Evolutionary conservation across 2,113 vertebrate species (phyloP), one percentile per base, ranked within the genome.

Genomic region (Haemorhous mexicanus): DNA sequence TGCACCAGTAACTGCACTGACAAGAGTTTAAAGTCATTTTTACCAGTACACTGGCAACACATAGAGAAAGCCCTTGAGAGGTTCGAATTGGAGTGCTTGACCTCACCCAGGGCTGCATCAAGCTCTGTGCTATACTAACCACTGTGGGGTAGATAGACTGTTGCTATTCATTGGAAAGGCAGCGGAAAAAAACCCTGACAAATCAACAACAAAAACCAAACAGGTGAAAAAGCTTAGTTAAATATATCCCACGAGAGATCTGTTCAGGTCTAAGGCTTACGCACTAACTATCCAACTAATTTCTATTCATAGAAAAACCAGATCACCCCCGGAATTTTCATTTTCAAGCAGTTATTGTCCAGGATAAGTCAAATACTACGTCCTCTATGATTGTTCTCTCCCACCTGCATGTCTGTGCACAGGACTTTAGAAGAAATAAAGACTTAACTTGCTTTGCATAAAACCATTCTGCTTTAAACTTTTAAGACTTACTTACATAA

Each of bases 21-120:
- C 98, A 98, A 98, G 98, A 98, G 98, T 98, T 98, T 98, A 98
- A 98, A 98, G 98, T 98, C 98, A 98, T 98, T 98, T 98, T 98
- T 98, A 98, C 98, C 98, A 98, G 97, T 97, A 98, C 97, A 97
- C 94, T 98, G 97, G 97, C 97, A 98, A 98, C 97, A 98, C 98
- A 97, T 6, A 97, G 90, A 98, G 97, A 98, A 98, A 98, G 97
- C 97, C 97, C 98, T 98, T 87, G 91, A 98, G 98, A 98, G 97
- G 97, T 92, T 96, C 68, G 35, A 95, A 98, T 94, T 97, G 97
- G 95, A 97, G 96, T 96, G 96, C 97, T 96, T 98, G 98, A 98
- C 98, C 98, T 98, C 97, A 97, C 77, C 95, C 32, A 69, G 87
- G 83, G 86, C 93, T 92, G 93, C 95, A 96, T 97, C 96, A 90